Evolutionary conservation across 1,140 invertebrate species (phyloP), one percentile per base, ranked within the genome.

Genomic region (Zaprionus africanus): DNA sequence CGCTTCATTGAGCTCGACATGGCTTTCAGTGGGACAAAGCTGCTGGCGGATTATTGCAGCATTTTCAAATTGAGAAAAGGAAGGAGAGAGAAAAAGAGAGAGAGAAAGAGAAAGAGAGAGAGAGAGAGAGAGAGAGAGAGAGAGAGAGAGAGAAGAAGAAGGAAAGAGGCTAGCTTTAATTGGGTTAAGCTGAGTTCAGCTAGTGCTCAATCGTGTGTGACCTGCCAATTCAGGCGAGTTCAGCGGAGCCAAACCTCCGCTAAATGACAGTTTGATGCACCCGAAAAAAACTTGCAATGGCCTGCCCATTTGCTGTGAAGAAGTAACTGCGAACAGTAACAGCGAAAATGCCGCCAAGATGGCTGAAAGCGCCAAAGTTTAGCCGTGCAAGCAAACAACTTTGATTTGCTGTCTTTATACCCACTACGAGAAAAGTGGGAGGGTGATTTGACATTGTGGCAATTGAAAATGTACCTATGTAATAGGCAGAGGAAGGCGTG

Each of bases 181-280:
- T 62, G 22, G 62, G 28, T 58, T 62, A 51, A 26, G 34, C 51
- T 34, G 34, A 56, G 38, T 28, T 58, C 28, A 15, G 22, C 24
- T 57, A 12, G 38, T 24, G 28, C 13, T 76, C 80, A 82, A 71
- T 69, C 64, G 70, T 79, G 81, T 83, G 70, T 79, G 66, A 66
- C 76, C 62, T 78, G 73, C 43, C 77, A 54, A 85, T 38, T 79
- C 54, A 59, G 71, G 59, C 71, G 82, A 88, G 70, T 79, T 78
- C 65, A 79, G n/a, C 77, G 62, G 28, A 78, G 77, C 81, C 68
- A 22, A 65, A 65, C 72, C 66, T 66, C 70, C 36, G 17, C 43
- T 71, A 71, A 77, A 78, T 77, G 76, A 58, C 79, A 72, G 71
- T 81, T 76, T 67, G 79, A 79, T 76, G 79, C 76, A 82, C 68